Evolutionary conservation across 2,797 vertebrate species (phyloP), one percentile per base, ranked within the genome.

Genomic region (Mus spretus): DNA sequence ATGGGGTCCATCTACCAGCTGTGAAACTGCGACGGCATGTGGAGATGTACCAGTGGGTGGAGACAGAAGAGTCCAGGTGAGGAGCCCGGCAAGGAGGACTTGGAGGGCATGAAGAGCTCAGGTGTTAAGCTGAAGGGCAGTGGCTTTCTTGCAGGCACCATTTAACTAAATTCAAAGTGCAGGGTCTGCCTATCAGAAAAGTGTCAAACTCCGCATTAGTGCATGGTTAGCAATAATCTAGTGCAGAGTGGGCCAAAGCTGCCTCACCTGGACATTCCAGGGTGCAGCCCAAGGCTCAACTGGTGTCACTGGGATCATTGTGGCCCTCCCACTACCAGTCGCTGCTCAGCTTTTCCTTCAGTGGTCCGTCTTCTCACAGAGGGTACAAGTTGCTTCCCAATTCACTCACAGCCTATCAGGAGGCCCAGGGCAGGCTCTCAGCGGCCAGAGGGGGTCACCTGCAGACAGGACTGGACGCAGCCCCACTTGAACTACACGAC

Each of bases 11-110:
- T 75, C 98, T 99, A 90, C 99, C 99, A 10, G 99, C 99, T 0
- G 99, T 99, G 98, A 99, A 99, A 96, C 98, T 99, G 92, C 99
- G 99, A 96, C 99, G 99, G 83, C 98, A 99, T 0, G 99, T 99
- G 97, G 99, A 99, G 98, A 99, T 99, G 99, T 99, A 99, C 97
- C 99, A 99, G 95, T 99, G 99, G 99, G 99, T 99, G 93, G 99
- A 99, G 95, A 98, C 99, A 47, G 98, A 98, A 40, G 99, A 99
- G 47, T 99, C 99, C 97, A 99, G 96, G 99, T 99, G 96, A 99
- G 99, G 14, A 0, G 0, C 47, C 0, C 0, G 50, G 17, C 17
- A 50, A 17, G 1, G 61, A n/a, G 17, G 37, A 8, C 1, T 72
- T 72, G 20, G 1, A 19, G 26, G 75, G 63, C 19, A 0, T 0